phyloP scores from a whole-genome alignment of 2,797 vertebrate genomes.

The Sebastes paucispinis region DNA sequence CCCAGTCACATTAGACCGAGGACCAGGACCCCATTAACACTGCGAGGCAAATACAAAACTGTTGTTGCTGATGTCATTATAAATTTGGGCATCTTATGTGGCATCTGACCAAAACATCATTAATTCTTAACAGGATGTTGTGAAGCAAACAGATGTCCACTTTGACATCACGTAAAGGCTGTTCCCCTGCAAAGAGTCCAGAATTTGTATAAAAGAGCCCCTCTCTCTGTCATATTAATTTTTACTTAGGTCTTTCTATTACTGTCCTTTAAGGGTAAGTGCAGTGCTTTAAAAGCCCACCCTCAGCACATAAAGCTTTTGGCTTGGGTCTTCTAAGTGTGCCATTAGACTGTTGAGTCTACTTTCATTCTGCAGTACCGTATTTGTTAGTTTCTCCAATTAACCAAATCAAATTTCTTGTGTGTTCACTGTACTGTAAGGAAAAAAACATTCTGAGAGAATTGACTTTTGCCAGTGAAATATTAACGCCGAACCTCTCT shows the following conservation, averaged over 20 bases:
- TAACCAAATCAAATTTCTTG: neutral
- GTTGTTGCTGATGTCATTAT: neutral
- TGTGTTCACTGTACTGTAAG: neutral
- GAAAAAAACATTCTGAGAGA: neutral
- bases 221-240: neutral
- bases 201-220: neutral
- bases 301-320: conserved; percentile 1
- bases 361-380: neutral
- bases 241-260: neutral
- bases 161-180: neutral
- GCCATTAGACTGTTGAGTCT: neutral
- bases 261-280: conserved; percentile 13
- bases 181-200: neutral
- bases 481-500: conserved; percentile 2
- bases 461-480: conserved; percentile 10
- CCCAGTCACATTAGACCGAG: neutral
- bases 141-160: neutral
- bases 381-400: neutral
- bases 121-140: neutral
- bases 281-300: conserved; percentile 1
- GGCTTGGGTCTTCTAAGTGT: conserved; percentile 13
- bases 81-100: neutral
- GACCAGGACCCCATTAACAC: neutral
- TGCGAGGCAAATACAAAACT: neutral
- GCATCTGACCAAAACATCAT: neutral